phyloP scores from a whole-genome alignment of 2,797 vertebrate species.

The Rachycentron canadum region DNA sequence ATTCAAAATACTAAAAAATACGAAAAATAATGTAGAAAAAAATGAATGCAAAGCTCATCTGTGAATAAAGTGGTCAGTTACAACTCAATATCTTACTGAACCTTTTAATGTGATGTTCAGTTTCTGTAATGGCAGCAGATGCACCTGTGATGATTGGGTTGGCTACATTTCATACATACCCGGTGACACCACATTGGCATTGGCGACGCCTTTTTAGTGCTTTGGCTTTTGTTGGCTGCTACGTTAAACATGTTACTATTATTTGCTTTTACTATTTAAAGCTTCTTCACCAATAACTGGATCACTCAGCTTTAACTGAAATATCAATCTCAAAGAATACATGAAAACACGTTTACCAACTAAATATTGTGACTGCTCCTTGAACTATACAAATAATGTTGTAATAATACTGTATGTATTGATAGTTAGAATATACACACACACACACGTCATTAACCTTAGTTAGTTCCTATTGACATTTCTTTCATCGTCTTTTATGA shows the following conservation, averaged over 20 bases:
- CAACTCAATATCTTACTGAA: not conserved
- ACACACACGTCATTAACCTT: constrained; percentile 3
- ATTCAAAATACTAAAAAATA: not conserved
- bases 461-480: constrained; percentile 17
- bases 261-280: not conserved
- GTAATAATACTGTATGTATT: not conserved
- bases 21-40: not conserved
- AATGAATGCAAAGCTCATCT: not conserved
- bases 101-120: not conserved
- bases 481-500: constrained; percentile 42
- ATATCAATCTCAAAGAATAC: not conserved
- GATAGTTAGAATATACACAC: not conserved
- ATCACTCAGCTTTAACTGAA: not conserved
- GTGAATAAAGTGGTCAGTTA: not conserved
- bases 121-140: too few relatives aligned
- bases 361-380: not conserved
- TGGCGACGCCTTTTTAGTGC: not conserved
- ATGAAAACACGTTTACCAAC: not conserved
- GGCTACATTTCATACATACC: not conserved
- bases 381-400: not conserved
- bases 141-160: too few relatives aligned
- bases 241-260: not conserved
- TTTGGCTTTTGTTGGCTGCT: not conserved
- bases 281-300: not conserved
- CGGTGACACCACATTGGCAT: too few relatives aligned